These are phyloP conservation scores for Chymomyza fuscimana DNA, from an alignment of 2,888 invertebrate species.

Conservation along the genomic window DNA sequence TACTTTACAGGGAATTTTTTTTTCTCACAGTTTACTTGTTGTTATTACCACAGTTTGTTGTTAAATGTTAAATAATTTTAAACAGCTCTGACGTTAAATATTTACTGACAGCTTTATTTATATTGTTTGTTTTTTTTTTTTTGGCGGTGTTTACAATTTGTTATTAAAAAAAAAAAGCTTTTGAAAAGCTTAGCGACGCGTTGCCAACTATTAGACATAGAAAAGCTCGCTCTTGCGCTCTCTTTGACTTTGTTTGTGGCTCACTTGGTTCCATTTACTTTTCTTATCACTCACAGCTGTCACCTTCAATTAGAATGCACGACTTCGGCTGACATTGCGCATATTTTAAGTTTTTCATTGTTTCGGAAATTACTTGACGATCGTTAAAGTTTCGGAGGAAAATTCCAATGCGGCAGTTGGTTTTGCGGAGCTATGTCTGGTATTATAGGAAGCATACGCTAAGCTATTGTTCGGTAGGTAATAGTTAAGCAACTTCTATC, in stretches of 20 bases:
- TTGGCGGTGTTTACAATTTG: background rate
- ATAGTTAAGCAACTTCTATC: too few relatives aligned
- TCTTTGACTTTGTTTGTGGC: background rate
- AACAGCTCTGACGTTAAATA: background rate
- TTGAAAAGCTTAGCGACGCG: background rate
- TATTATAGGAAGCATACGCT: too few relatives aligned
- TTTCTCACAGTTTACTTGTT: slow-evolving; percentile 4
- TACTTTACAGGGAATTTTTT: slow-evolving; percentile 4
- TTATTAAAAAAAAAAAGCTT: background rate
- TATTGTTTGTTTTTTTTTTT: background rate
- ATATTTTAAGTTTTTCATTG: background rate
- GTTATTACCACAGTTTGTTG: background rate
- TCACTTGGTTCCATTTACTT: background rate
- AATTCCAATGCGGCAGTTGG: too few relatives aligned
- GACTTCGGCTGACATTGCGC: background rate
- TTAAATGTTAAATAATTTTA: background rate
- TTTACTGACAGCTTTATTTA: background rate
- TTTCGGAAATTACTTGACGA: background rate
- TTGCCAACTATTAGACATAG: background rate
- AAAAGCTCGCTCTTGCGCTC: background rate
- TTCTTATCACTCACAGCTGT: slow-evolving; percentile 40
- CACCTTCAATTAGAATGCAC: background rate
- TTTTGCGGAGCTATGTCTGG: too few relatives aligned
- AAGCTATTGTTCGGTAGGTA: too few relatives aligned
- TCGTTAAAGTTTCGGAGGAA: background rate